Evolutionary conservation across 2,797 vertebrate species (phyloP), one percentile per base, ranked within the genome.

Genomic region (Acipenser transmontanus): DNA sequence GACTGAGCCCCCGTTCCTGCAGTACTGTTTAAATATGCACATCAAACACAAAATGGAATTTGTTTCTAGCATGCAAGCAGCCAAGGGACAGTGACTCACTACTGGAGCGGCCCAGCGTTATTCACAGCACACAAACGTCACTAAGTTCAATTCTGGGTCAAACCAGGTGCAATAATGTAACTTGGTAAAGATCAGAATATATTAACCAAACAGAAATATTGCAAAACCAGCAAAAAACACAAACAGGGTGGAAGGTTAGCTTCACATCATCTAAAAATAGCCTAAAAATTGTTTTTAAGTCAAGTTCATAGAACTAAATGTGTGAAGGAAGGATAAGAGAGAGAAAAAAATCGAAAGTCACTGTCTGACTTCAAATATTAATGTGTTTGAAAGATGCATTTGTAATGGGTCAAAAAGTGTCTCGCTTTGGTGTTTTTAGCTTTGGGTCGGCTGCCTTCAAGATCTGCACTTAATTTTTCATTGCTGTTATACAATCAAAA

Each of bases 31-130:
- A 57, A 57, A 57, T n/a, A 57, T 11, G 54, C 54, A 57, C 54
- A 57, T 6, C 54, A 57, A n/a, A 57, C 54, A 57, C 9, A 57
- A 57, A 57, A 57, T 57, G 54, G 54, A 57, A 12, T 57, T 57
- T 12, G 10, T 10, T 6, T 57, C 13, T 57, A 57, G 54, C 54
- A 57, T n/a, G 11, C 54, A 9, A 57, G 11, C 54, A 57, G 54
- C 54, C 8, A 1, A n/a, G 54, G 54, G 54, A 57, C 54, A 10
- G 10, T 10, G 54, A 57, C 2, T 57, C 54, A 7, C 11, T 57
- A n/a, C 54, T 57, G 54, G 54, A 9, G 54, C 8, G 11, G 11
- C 54, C 54, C 54, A 57, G 54, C 54, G 13, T n/a, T 10, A 12
- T 12, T 12, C 6, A 12, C 11, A 10, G 54, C 54, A 57, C 54